These are phyloP conservation scores for Streptopelia turtur DNA, from an alignment of 2,797 vertebrate species.

Conservation along the genomic window DNA sequence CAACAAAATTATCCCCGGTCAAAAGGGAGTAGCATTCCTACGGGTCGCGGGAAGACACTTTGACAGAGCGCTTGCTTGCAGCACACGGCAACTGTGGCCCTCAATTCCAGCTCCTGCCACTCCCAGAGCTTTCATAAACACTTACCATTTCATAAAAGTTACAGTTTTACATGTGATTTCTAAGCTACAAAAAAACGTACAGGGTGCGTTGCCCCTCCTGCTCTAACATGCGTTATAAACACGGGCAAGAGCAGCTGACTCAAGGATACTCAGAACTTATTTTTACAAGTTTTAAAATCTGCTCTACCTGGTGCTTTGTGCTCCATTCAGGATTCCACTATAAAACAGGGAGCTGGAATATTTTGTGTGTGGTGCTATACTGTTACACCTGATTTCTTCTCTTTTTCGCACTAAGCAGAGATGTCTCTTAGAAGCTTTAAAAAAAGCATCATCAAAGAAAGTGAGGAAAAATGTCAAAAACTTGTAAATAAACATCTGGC, in stretches of 20 bases:
- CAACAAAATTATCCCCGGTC: conserved; percentile 55
- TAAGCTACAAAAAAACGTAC: conserved; percentile 50
- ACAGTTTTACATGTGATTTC: conserved; percentile 72
- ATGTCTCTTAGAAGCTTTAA: conserved; percentile 76
- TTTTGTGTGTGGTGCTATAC: conserved; percentile 56
- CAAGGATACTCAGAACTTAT: conserved; percentile 67
- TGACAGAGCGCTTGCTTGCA: not conserved
- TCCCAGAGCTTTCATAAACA: conserved; percentile 80
- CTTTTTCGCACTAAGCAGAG: conserved; percentile 73
- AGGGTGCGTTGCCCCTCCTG: not conserved
- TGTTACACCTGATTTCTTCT: conserved; percentile 75
- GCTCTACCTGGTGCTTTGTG: conserved; percentile 46
- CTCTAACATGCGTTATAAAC: conserved; percentile 71
- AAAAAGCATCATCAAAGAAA: conserved; percentile 74
- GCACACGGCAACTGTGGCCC: conserved; percentile 12
- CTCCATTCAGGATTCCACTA: conserved; percentile 18
- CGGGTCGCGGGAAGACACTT: conserved; percentile 55
- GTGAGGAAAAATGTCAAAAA: conserved; percentile 78
- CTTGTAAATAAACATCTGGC: conserved; percentile 85
- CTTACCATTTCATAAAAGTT: conserved; percentile 76
- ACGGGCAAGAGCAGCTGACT: conserved; percentile 56
- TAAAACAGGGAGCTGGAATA: conserved; percentile 65
- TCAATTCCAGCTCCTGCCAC: conserved; percentile 17
- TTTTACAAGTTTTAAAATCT: conserved; percentile 77
- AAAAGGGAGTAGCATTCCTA: conserved; percentile 67